Evolutionary conservation across 2,797 vertebrate genomes (phyloP).

Genomic region (Gymnothorax reevesii): DNA sequence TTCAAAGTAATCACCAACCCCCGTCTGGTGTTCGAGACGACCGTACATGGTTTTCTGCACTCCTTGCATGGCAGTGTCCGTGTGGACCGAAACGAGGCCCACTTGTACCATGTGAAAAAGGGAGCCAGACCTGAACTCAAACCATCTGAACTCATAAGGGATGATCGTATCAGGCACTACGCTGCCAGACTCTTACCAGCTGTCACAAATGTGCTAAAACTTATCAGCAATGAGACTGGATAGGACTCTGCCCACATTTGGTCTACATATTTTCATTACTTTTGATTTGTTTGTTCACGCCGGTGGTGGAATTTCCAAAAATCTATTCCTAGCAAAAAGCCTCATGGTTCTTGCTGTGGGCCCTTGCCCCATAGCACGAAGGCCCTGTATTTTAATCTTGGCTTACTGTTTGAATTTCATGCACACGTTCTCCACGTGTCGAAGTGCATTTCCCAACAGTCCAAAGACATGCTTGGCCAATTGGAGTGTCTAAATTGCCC

Average conservation of each 20-base stretch:
- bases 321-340: too few species aligned
- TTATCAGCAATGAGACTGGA: neutral
- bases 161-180: conserved; percentile 50
- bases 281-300: neutral
- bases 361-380: too few species aligned
- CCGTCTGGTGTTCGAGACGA: conserved; percentile 23
- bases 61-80: neutral
- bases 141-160: conserved; percentile 29
- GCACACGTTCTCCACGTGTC: too few species aligned
- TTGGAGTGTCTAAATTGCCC: too few species aligned
- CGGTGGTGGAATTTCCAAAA: too few species aligned
- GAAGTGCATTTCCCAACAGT: too few species aligned
- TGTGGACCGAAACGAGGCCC: conserved; percentile 39
- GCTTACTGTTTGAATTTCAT: too few species aligned
- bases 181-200: conserved; percentile 21
- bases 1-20: conserved; percentile 60
- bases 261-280: neutral
- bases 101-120: conserved; percentile 54
- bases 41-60: conserved; percentile 50
- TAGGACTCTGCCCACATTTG: neutral
- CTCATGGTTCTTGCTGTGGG: too few species aligned
- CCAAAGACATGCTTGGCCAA: too few species aligned
- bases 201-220: conserved; percentile 47
- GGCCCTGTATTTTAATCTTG: too few species aligned
- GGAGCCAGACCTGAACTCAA: neutral